Evolutionary conservation across 2,888 invertebrate genomes (phyloP).

Genomic region (Epinotia bilunana): DNA sequence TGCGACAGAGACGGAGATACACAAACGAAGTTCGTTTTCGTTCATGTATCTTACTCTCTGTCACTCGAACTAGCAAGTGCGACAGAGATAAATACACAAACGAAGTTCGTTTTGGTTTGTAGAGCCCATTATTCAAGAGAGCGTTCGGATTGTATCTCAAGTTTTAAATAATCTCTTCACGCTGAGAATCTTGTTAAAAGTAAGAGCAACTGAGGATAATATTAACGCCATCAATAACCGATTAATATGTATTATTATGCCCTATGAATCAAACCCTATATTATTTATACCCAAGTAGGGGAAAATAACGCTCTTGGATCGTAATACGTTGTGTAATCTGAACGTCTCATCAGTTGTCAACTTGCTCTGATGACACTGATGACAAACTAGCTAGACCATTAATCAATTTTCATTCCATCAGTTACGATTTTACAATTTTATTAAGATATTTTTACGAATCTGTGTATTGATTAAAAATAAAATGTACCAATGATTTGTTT

Average conservation of each 20-base stretch:
- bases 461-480: conserved; percentile 1
- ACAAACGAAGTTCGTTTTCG: too few species aligned
- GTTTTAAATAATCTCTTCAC: not conserved
- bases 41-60: too few species aligned
- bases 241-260: too few species aligned
- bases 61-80: too few species aligned
- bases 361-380: not conserved
- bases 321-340: not conserved
- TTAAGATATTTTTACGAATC: conserved; percentile 6
- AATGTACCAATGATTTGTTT: not conserved
- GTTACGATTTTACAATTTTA: conserved; percentile 12
- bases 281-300: not conserved
- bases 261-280: not conserved
- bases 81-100: too few species aligned
- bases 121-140: too few species aligned
- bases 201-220: not conserved
- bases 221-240: not conserved
- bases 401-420: conserved; percentile 39
- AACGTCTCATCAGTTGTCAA: conserved; percentile 12
- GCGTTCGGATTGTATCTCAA: not conserved
- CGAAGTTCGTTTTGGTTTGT: too few species aligned
- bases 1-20: too few species aligned
- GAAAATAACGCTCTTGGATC: not conserved
- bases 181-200: not conserved
- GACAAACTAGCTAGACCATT: conserved; percentile 22